A percentile compares a stretch with the other conserved stretches of the same genome.
These are phyloP conservation scores for Hemibagrus wyckioides DNA, from an alignment of 2,113 vertebrate species.

Conservation along the genomic window DNA sequence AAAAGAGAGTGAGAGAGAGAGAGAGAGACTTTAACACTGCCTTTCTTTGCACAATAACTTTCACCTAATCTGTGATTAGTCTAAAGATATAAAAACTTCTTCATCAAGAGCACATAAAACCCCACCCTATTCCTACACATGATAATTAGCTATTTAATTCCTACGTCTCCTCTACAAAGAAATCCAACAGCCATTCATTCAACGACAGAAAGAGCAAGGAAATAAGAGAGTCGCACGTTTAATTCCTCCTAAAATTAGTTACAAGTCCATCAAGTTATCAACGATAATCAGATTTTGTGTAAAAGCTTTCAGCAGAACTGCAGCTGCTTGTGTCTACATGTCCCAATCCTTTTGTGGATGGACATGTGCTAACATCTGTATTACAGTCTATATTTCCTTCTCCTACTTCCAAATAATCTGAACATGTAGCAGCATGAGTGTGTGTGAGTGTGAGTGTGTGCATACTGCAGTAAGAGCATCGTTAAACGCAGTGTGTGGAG, in stretches of 20 bases:
- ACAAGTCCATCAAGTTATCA: background rate
- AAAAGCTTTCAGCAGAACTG: constrained; percentile 8
- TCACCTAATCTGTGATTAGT: background rate
- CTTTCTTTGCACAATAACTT: background rate
- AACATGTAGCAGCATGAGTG: constrained; percentile 22
- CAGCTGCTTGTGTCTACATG: background rate
- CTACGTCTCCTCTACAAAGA: background rate
- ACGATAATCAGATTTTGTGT: background rate
- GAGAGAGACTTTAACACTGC: background rate
- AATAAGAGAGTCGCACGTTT: background rate
- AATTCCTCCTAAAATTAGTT: background rate
- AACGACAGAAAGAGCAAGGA: background rate
- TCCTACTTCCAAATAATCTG: background rate
- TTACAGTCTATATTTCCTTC: background rate
- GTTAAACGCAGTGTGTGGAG: background rate
- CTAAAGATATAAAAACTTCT: background rate
- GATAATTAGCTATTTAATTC: background rate
- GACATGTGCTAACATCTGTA: constrained; percentile 8
- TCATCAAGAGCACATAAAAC: background rate
- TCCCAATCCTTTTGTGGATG: background rate
- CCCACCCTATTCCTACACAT: background rate
- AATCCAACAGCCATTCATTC: background rate
- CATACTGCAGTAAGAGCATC: background rate
- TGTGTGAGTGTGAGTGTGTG: background rate
- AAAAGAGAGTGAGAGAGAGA: constrained; percentile 21